phyloP scores from a whole-genome alignment of 2,888 invertebrate genomes.

The Scaptomyza reducta region DNA sequence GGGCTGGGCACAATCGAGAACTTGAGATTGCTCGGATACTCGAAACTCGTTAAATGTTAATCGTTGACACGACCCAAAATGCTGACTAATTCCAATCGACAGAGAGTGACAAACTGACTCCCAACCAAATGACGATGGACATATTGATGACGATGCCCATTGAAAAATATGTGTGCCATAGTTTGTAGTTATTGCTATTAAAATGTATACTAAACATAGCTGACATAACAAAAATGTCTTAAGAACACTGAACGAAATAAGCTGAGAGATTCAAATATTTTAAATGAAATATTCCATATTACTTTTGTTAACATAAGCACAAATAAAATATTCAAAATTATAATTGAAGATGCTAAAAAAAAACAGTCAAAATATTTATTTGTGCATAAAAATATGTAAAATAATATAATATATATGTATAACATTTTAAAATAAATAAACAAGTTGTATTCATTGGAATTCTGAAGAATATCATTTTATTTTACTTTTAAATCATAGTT shows the following conservation, averaged over 20 bases:
- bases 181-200: slow-evolving; percentile 1
- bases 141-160: slow-evolving; percentile 2
- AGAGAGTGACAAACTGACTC: slow-evolving; percentile 23
- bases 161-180: too few relatives aligned
- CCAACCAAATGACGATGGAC: slow-evolving; percentile 29
- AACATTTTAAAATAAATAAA: not conserved
- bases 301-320: too few relatives aligned
- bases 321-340: not conserved
- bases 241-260: not conserved
- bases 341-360: not conserved
- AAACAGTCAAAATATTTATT: too few relatives aligned
- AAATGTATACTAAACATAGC: slow-evolving; percentile 14
- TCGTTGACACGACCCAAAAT: slow-evolving; percentile 75
- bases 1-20: slow-evolving; percentile 36
- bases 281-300: too few relatives aligned
- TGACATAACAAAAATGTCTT: not conserved
- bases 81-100: slow-evolving; percentile 64
- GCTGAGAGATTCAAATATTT: too few relatives aligned
- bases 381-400: too few relatives aligned
- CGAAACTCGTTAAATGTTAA: slow-evolving; percentile 75
- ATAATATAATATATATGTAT: too few relatives aligned
- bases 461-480: too few relatives aligned
- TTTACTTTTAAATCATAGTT: too few relatives aligned
- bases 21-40: slow-evolving; percentile 26
- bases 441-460: not conserved